phyloP scores from a whole-genome alignment of 1,140 invertebrate genomes.

The Hermetia illucens region DNA sequence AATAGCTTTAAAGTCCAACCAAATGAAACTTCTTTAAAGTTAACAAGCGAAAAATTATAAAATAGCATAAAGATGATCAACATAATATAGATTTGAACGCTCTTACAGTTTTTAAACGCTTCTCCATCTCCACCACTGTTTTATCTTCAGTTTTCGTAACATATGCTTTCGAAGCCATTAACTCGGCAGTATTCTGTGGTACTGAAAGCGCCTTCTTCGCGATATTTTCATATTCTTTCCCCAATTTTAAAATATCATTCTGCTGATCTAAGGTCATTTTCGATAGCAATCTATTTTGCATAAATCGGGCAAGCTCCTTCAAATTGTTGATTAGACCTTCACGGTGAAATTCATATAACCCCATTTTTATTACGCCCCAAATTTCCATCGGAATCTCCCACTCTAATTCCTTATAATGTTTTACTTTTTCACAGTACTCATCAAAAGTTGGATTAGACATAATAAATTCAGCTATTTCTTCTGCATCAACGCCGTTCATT shows the following conservation, averaged over 20 bases:
- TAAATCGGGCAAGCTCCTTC: constrained; percentile 45
- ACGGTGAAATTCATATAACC: constrained; percentile 76
- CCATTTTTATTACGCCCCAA: constrained; percentile 54
- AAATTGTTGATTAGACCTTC: constrained; percentile 63
- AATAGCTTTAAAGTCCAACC: too few species aligned
- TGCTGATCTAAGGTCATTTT: constrained; percentile 71
- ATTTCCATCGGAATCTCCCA: constrained; percentile 47
- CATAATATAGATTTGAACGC: too few species aligned
- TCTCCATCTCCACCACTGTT: constrained; percentile 58
- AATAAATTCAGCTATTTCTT: constrained; percentile 53
- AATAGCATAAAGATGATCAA: too few species aligned
- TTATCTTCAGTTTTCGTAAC: constrained; percentile 54
- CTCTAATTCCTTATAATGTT: constrained; percentile 47
- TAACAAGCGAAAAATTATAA: too few species aligned
- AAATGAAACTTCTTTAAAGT: too few species aligned
- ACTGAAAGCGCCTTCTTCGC: constrained; percentile 60
- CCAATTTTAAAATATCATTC: constrained; percentile 49
- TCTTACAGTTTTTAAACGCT: constrained; percentile 46
- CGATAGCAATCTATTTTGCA: constrained; percentile 54
- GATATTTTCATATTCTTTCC: constrained; percentile 72
- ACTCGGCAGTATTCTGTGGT: constrained; percentile 67
- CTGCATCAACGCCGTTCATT: constrained; percentile 52
- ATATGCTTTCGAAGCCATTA: constrained; percentile 71
- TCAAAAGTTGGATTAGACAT: constrained; percentile 48
- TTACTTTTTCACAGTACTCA: constrained; percentile 46